Evolutionary conservation across 2,113 vertebrate genomes (phyloP).

Genomic region (Elaphurus davidianus): DNA sequence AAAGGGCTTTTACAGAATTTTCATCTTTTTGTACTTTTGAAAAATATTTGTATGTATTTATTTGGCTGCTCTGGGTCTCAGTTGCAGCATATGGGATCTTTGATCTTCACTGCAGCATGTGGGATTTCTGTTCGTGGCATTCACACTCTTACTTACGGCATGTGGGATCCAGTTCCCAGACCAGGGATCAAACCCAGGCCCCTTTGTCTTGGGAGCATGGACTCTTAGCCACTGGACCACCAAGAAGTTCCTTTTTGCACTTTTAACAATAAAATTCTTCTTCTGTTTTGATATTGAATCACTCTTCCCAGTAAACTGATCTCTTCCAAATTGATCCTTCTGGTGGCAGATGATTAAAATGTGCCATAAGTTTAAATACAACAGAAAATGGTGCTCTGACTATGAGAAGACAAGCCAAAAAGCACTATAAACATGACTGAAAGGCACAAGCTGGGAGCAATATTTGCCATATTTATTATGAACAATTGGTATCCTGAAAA

Average conservation of each 20-base stretch:
- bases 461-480: background rate
- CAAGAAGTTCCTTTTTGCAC: background rate
- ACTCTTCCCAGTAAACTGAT: background rate
- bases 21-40: background rate
- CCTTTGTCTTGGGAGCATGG: background rate
- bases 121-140: fast-evolving
- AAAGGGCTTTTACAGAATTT: background rate
- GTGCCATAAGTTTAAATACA: background rate
- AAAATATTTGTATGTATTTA: background rate
- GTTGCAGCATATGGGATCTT: background rate
- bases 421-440: background rate
- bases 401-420: background rate
- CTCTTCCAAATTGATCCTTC: background rate
- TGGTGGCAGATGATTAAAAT: background rate
- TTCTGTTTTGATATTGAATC: background rate
- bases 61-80: background rate
- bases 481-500: background rate
- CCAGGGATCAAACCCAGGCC: background rate
- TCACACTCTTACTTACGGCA: background rate
- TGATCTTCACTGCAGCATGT: background rate
- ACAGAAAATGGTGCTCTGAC: background rate
- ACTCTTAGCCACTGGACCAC: background rate
- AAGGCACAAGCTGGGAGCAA: background rate
- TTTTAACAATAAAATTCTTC: background rate
- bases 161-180: background rate